These are phyloP conservation scores for Ypsolopha scabrella DNA, from an alignment of 2,888 invertebrate genomes.

Conservation along the genomic window DNA sequence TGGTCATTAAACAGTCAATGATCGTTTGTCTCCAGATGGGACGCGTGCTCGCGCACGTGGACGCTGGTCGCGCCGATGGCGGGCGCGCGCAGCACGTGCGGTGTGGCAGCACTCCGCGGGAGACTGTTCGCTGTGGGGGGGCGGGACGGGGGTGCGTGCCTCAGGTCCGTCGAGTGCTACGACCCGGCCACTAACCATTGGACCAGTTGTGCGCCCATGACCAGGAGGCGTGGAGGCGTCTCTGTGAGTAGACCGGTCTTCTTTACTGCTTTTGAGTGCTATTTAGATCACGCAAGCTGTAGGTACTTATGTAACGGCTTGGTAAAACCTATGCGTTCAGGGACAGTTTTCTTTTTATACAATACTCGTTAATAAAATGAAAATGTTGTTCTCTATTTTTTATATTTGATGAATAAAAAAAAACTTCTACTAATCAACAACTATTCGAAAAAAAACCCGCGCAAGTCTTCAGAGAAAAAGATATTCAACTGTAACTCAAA, in stretches of 20 bases:
- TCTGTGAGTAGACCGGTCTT: constrained; percentile 70
- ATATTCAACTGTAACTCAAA: no score
- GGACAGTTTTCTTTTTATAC: no score
- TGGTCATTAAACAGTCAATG: no score
- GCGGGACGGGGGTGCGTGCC: constrained; percentile 90
- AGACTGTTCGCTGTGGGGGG: constrained; percentile 94
- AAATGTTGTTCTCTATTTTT: no score
- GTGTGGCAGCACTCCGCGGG: constrained; percentile 86
- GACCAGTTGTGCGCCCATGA: constrained; percentile 90
- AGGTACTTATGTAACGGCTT: no score
- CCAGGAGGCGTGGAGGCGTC: constrained; percentile 87
- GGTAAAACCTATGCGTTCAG: no score
- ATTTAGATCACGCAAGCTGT: no score
- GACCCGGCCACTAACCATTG: constrained; percentile 80
- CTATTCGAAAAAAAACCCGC: no score
- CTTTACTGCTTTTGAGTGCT: no score
- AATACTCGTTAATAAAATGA: no score
- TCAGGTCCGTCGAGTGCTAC: constrained; percentile 90
- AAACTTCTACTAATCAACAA: no score
- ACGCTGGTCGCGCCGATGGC: constrained; percentile 92
- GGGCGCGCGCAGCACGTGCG: constrained; percentile 89
- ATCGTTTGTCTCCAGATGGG: constrained; percentile 74
- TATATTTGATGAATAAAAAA: background rate
- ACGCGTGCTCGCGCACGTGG: constrained; percentile 90
- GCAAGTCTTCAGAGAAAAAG: no score